Evolutionary conservation across 1,140 invertebrate species (phyloP), one percentile per base, ranked within the genome.

Genomic region (Cardiocondyla obscurior): DNA sequence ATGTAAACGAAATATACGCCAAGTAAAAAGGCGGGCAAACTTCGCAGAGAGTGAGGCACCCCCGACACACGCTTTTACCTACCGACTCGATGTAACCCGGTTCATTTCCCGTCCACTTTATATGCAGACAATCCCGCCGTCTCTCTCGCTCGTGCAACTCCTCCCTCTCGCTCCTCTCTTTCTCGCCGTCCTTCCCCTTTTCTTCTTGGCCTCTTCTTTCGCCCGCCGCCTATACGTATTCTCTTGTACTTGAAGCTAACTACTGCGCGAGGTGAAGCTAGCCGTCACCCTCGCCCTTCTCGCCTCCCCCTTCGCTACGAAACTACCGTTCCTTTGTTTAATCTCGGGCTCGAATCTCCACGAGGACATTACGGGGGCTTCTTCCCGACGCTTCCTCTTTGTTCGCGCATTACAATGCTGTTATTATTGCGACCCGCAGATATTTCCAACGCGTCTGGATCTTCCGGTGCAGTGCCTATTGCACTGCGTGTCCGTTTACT

Each of bases 41-140:
- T 85, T 55, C 14, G 70, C 5, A 51, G 57, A 77, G 74, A 84
- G n/a, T n/a, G 81, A 84, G 72, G 79, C 82, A 84, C 70, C 86
- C 86, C 84, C 86, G 86, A 86, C 83, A 82, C 82, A 89, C 64
- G 79, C 84, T 64, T 83, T 83, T 83, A 74, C 73, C 86, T 67
- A 82, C 81, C 83, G 64, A 81, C 60, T 84, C 82, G 57, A 82
- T 87, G 87, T 90, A 93, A 89, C 90, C 89, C 85, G 90, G 88
- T 92, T 94, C 92, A 93, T 94, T 94, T 94, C 90, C 86, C 82
- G 89, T 90, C 90, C 90, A 92, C 93, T 94, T 93, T 94, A 93
- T 94, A 93, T 94, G 91, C 93, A 93, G 89, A 90, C 90, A 82
- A 86, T 90, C 89, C 82, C 89, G n/a, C 53, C 51, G 19, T 82